A percentile compares a stretch with the other conserved stretches of the same genome.
phyloP scores from a whole-genome alignment of 2,113 vertebrate genomes.

The Scartelaos histophorus region DNA sequence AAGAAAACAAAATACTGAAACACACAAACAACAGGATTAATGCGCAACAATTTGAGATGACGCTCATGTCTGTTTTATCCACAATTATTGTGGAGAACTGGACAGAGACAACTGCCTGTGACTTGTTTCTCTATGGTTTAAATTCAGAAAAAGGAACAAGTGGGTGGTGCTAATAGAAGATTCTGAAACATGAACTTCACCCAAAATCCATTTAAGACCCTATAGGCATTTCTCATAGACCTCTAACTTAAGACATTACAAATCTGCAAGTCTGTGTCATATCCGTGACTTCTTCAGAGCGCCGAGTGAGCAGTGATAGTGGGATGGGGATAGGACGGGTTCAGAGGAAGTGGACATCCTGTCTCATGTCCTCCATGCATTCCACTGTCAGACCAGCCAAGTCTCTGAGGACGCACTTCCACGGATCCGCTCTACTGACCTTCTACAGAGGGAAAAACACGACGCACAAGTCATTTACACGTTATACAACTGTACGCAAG shows the following conservation, averaged over 20 bases:
- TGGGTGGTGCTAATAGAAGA: background rate
- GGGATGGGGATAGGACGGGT: conserved; percentile 36
- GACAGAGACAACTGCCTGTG: too few species aligned
- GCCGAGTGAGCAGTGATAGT: conserved; percentile 22
- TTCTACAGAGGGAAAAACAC: background rate
- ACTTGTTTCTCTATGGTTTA: too few species aligned
- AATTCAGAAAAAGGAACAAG: too few species aligned
- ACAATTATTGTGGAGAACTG: too few species aligned
- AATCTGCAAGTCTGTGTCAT: background rate
- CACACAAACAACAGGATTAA: too few species aligned
- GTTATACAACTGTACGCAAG: background rate
- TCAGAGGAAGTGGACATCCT: conserved; percentile 77
- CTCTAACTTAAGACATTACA: too few species aligned
- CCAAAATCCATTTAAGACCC: background rate
- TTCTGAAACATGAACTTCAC: too few species aligned
- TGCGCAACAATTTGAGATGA: too few species aligned
- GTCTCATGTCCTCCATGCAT: conserved; percentile 65
- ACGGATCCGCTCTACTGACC: background rate
- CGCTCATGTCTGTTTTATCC: too few species aligned
- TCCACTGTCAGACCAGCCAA: conserved; percentile 61
- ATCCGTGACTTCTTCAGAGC: background rate
- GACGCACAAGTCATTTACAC: background rate
- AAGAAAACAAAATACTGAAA: too few species aligned
- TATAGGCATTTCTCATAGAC: too few species aligned
- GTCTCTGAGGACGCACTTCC: conserved; percentile 28